Evolutionary conservation across 64 coral and sea anemone species (phyloP), one percentile per base, ranked within the genome.

Genomic region (Porites australiensis): DNA sequence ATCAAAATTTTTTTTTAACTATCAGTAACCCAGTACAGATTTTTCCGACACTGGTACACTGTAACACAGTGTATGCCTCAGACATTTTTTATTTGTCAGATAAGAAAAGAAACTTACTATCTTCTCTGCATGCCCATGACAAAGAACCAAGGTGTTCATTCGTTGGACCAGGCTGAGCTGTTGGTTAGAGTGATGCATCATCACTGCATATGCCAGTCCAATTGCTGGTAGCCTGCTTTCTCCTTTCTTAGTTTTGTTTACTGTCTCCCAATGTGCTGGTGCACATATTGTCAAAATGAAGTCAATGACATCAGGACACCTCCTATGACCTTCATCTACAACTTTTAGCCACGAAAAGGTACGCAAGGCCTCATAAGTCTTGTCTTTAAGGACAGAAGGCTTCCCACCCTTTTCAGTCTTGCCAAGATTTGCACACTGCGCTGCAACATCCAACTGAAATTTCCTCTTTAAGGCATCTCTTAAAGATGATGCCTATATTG

Each of bases 181-280:
- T 82, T 82, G 79, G 55, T 82, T 82, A 11, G 55, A 18, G 57
- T 82, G 79, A 43, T 82, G 79, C 79, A 82, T 62, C 79, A 82
- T 82, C 79, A 62, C 22, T 44, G 55, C 62, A 64, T 54, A 82
- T n/a, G 79, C 79, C 13, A 82, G 22, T 44, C 79, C 79, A 82
- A 64, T 82, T 52, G 79, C 57, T 37, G 27, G 27, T 37, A 37
- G 0, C 27, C 27, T 37, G 27, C 27, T 37, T 37, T 37, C 27
- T 37, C 53, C 79, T 50, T 82, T 64, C 43, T 82, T 55, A 14
- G 21, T n/a, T 55, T 44, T 59, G 55, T 82, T 82, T 27, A 43
- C 79, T 54, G 44, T 21, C 62, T 82, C 79, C 62, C 79, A 1
- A 13, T 64, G 79, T 44, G 62, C 23, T 20, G 79, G 79, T 59